phyloP scores from a whole-genome alignment of 2,888 invertebrate genomes.

The Bombylius major region DNA sequence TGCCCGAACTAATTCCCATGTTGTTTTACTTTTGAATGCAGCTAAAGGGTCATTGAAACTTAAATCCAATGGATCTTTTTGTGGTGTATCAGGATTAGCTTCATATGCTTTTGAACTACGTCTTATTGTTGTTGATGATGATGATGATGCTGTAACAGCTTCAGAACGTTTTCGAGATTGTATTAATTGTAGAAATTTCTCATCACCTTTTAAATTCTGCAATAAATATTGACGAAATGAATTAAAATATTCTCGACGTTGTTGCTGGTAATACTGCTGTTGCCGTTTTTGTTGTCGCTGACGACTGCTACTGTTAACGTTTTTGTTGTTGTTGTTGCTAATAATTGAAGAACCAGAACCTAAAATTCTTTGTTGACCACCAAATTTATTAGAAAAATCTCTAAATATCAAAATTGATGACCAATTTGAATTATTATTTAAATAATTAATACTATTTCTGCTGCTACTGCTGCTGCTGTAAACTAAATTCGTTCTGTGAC shows the following conservation, averaged over 20 bases:
- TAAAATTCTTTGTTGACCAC: neutral
- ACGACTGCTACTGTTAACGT: slow-evolving; percentile 1
- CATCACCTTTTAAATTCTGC: slow-evolving; percentile 9
- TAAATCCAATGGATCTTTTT: slow-evolving; percentile 63
- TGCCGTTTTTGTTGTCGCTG: slow-evolving; percentile 10
- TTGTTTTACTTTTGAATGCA: slow-evolving; percentile 92
- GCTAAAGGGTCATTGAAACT: slow-evolving; percentile 79
- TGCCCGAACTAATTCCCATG: slow-evolving; percentile 78
- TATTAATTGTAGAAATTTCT: slow-evolving; percentile 5
- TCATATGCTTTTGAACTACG: neutral
- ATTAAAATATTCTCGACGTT: slow-evolving; percentile 8
- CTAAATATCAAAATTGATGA: neutral
- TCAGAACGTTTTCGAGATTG: slow-evolving; percentile 9
- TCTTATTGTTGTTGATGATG: neutral
- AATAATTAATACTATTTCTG: neutral
- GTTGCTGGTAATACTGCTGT: slow-evolving; percentile 7
- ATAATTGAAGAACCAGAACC: neutral
- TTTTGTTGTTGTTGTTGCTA: neutral
- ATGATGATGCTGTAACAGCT: neutral
- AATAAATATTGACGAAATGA: slow-evolving; percentile 9
- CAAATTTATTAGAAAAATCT: neutral
- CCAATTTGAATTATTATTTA: neutral
- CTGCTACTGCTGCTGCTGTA: slow-evolving; percentile 13
- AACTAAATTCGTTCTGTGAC: slow-evolving; percentile 24
- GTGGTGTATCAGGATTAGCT: slow-evolving; percentile 20